phyloP scores from a whole-genome alignment of 2,113 vertebrate species.

The Percopsis transmontana region DNA sequence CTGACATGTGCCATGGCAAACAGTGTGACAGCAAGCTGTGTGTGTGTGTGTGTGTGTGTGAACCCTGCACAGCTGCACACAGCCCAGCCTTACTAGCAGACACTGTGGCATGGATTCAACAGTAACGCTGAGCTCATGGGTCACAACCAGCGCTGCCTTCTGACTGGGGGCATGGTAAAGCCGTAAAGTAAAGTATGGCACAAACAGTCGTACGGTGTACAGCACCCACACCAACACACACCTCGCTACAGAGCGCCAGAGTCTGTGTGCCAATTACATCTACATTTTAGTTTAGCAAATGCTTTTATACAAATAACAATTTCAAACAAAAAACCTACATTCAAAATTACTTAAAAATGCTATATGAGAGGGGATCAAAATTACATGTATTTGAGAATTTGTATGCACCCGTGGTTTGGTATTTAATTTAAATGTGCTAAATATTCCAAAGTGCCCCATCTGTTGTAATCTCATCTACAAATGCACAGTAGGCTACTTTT shows the following conservation, averaged over 20 bases:
- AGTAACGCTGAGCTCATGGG: slow-evolving; percentile 71
- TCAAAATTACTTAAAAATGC: too few relatives aligned
- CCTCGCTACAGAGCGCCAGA: slow-evolving; percentile 18
- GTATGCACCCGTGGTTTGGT: neutral
- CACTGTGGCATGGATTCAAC: slow-evolving; percentile 65
- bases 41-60: slow-evolving; percentile 26
- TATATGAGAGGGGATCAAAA: too few relatives aligned
- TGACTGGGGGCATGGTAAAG: slow-evolving; percentile 34
- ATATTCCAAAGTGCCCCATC: slow-evolving; percentile 47
- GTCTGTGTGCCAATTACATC: slow-evolving; percentile 56
- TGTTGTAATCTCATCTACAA: slow-evolving; percentile 47
- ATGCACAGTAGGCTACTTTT: slow-evolving; percentile 66
- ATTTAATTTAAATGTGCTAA: slow-evolving; percentile 15
- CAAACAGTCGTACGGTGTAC: slow-evolving; percentile 25
- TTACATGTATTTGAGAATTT: neutral
- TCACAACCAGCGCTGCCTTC: slow-evolving; percentile 50
- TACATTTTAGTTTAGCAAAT: neutral
- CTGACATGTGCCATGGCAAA: slow-evolving; percentile 70
- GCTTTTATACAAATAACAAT: neutral
- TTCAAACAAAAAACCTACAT: too few relatives aligned
- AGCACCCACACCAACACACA: slow-evolving; percentile 12
- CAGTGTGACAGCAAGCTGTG: slow-evolving; percentile 59
- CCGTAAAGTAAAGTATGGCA: slow-evolving; percentile 43
- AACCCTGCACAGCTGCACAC: slow-evolving; percentile 58
- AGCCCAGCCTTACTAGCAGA: slow-evolving; percentile 56